Evolutionary conservation across 2,888 invertebrate species (phyloP).

Genomic region (Erebia palarica): DNA sequence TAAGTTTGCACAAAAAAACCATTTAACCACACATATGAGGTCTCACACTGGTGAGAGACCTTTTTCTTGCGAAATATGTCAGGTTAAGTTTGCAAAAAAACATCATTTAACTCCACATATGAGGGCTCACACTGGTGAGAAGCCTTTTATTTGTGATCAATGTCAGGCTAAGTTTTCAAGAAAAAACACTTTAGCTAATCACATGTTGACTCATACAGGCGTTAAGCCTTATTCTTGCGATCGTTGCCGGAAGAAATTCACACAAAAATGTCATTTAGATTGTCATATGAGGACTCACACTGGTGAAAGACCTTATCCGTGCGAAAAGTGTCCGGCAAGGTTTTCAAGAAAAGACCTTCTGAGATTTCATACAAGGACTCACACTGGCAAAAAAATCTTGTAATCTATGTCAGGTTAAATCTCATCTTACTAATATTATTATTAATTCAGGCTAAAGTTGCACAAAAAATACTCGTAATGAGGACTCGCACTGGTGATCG

Average conservation of each 20-base stretch:
- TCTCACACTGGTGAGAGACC: slow-evolving; percentile 4
- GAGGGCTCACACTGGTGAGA: not conserved
- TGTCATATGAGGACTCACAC: slow-evolving; percentile 19
- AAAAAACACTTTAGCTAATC: not conserved
- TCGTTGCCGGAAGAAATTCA: slow-evolving; percentile 4
- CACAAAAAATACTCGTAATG: too few species aligned
- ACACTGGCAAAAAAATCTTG: not conserved
- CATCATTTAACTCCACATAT: not conserved
- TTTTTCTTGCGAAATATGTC: not conserved
- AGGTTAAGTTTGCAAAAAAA: not conserved
- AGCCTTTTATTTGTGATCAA: not conserved
- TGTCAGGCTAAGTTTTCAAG: slow-evolving; percentile 6
- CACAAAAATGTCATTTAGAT: not conserved
- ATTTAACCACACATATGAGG: not conserved
- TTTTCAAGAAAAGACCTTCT: slow-evolving; percentile 1
- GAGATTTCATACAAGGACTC: not conserved
- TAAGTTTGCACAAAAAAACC: not conserved
- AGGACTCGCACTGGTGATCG: too few species aligned
- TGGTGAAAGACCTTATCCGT: slow-evolving; percentile 6
- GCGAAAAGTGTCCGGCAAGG: not conserved
- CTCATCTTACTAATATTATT: too few species aligned
- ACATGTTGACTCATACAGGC: slow-evolving; percentile 15
- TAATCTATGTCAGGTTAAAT: not conserved
- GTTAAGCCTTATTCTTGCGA: slow-evolving; percentile 4
- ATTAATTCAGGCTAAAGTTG: too few species aligned